Conservation (phyloP, 30 jellyfish, hydroid and myxozoan species). For the Aurelia coerulea region DNA sequence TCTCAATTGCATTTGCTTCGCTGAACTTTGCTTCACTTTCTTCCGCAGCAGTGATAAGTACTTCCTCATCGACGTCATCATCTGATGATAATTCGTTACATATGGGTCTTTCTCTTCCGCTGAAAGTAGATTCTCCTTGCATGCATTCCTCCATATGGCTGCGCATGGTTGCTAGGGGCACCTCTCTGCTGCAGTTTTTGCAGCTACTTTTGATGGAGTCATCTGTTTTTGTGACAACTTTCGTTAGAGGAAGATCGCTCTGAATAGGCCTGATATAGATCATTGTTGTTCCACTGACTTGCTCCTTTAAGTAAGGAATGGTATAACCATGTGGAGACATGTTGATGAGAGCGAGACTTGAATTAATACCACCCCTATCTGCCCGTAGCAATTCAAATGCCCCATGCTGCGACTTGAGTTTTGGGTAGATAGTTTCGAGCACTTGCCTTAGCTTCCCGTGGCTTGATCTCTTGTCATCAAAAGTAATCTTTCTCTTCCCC, state of each 20-base stretch:
- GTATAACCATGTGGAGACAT: conserved; percentile 45
- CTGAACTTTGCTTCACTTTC: neutral
- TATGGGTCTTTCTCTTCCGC: neutral
- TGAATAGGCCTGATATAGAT: conserved; percentile 33
- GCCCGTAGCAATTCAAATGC: conserved; percentile 24
- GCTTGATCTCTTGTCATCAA: conserved; percentile 25
- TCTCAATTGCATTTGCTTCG: neutral
- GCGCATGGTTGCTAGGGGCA: conserved; percentile 17
- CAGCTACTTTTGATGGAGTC: conserved; percentile 33
- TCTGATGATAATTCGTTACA: conserved; percentile 4
- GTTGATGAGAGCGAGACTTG: conserved; percentile 5
- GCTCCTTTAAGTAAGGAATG: conserved; percentile 21
- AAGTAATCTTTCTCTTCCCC: conserved; percentile 12
- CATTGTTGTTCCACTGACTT: conserved; percentile 27
- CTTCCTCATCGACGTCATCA: conserved; percentile 1
- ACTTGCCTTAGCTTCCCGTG: conserved; percentile 30
- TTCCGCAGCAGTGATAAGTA: no score
- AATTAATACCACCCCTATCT: conserved; percentile 24
- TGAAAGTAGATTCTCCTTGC: neutral
- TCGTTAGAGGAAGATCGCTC: neutral
- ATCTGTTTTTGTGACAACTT: conserved; percentile 6
- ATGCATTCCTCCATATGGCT: conserved; percentile 19
- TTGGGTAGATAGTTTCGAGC: conserved; percentile 39
- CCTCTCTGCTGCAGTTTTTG: conserved; percentile 22
- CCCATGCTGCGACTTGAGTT: conserved; percentile 24